Conservation (phyloP, 2,113 vertebrate genomes). For the Centropristis striata region DNA sequence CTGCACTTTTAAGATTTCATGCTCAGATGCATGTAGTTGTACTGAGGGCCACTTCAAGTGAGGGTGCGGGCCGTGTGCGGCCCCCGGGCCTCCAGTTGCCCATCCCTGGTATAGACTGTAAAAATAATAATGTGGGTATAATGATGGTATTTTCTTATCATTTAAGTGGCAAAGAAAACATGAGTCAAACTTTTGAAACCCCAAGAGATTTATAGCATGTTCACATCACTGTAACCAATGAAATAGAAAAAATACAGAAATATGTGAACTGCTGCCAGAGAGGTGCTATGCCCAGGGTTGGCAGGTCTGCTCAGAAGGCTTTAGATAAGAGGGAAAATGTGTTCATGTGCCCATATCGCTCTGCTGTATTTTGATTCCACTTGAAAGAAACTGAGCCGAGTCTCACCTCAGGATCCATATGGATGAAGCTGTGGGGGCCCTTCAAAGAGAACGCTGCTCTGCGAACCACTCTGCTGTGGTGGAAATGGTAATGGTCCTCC, state of each 20-base stretch:
- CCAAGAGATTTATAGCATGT: not conserved
- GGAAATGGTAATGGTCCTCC: conserved; percentile 94
- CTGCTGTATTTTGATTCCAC: not conserved
- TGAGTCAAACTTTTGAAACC: not conserved
- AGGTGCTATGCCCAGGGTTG: not conserved
- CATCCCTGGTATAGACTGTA: too few relatives aligned
- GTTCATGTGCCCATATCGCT: not conserved
- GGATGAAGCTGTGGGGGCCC: conserved; percentile 91
- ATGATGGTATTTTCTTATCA: too few relatives aligned
- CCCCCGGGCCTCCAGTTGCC: too few relatives aligned
- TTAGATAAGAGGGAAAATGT: not conserved
- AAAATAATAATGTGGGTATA: too few relatives aligned
- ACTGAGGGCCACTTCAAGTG: too few relatives aligned
- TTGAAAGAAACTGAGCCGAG: not conserved
- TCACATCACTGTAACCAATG: not conserved
- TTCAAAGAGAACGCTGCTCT: conserved; percentile 86
- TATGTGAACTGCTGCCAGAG: conserved; percentile 19
- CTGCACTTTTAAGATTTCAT: too few relatives aligned
- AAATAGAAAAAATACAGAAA: conserved; percentile 2
- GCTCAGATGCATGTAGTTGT: too few relatives aligned
- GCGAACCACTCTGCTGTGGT: conserved; percentile 92
- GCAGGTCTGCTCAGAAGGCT: not conserved
- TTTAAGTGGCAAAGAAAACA: not conserved
- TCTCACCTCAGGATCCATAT: conserved; percentile 93
- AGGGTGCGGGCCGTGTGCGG: too few relatives aligned